Evolutionary conservation across 2,888 invertebrate species (phyloP), one percentile per base, ranked within the genome.

Genomic region (Ischnura elegans): DNA sequence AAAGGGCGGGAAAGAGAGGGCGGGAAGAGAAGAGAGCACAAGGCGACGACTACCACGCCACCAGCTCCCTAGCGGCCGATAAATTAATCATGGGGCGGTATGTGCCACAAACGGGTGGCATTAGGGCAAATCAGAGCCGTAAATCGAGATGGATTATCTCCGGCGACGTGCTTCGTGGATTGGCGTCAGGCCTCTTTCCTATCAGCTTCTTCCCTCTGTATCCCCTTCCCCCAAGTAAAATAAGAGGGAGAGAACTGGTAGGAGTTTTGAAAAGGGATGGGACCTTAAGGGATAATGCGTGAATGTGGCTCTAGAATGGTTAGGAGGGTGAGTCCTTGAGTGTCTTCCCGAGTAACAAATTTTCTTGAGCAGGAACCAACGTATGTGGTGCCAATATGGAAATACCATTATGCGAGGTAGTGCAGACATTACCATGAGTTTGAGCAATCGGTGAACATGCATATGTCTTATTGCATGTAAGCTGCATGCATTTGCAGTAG

Each of bases 111-210:
- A 87, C 93, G 93, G 76, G 87, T 55, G 87, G 93, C 93, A 93
- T 93, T 93, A 93, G 93, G 93, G 87, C 86, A 93, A 93, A 93
- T 93, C 93, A 93, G 45, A 42, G 93, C 87, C 42, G 87, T 93
- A 93, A 93, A 93, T 93, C 93, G 93, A 93, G 93, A 93, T 93
- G 93, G 93, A 93, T 93, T 93, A 93, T 93, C 42, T 55, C 16
- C 13, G 10, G 87, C 51, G 87, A 87, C 87, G 47, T 42, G 55
- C 87, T 29, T n/a, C 36, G 87, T 55, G 87, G 87, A 87, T 87
- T 87, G 87, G 87, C 87, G 55, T 87, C 87, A 55, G 87, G 87
- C 21, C 87, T n/a, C 76, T 36, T 36, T 76, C 76, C 76, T n/a
- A 29, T 8, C 19, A 19, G 10, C 55, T 21, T 21, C 13, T 21